Evolutionary conservation across 2,797 vertebrate species (phyloP).

Genomic region (Phoxinus dragarum): DNA sequence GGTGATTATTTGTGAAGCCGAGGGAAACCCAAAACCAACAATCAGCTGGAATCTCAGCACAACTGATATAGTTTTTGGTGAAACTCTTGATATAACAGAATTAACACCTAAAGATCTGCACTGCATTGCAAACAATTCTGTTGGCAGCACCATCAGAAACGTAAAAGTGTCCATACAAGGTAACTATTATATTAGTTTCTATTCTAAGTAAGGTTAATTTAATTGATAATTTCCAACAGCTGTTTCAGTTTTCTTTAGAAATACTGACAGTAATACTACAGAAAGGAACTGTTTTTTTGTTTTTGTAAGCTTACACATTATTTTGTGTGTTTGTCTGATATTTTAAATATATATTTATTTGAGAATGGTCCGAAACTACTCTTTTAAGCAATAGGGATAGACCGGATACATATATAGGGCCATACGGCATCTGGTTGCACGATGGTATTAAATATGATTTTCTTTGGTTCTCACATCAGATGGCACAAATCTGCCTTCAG

Average conservation of each 20-base stretch:
- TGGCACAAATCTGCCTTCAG: too few species aligned
- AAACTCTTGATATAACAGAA: slow-evolving; percentile 60
- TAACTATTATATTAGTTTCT: slow-evolving; percentile 54
- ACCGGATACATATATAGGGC: too few species aligned
- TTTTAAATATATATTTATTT: too few species aligned
- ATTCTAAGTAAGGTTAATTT: background rate
- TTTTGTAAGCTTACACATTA: background rate
- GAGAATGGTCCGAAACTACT: too few species aligned
- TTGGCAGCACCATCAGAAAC: background rate
- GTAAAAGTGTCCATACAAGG: slow-evolving; percentile 72
- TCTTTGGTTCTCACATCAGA: too few species aligned
- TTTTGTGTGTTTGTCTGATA: background rate
- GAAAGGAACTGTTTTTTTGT: background rate
- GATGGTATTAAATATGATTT: too few species aligned
- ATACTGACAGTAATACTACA: background rate
- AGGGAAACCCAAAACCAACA: slow-evolving; percentile 69
- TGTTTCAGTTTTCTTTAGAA: background rate
- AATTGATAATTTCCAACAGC: background rate
- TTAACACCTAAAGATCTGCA: background rate
- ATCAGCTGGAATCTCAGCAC: slow-evolving; percentile 67
- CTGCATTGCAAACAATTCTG: slow-evolving; percentile 70
- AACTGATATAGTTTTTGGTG: background rate
- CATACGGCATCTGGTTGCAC: too few species aligned
- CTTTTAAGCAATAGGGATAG: too few species aligned
- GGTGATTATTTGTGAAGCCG: slow-evolving; percentile 72